Percentiles rank a stretch among this genome's conserved stretches.
Conservation (phyloP, 2,113 vertebrate genomes). For the Varanus komodoensis region DNA sequence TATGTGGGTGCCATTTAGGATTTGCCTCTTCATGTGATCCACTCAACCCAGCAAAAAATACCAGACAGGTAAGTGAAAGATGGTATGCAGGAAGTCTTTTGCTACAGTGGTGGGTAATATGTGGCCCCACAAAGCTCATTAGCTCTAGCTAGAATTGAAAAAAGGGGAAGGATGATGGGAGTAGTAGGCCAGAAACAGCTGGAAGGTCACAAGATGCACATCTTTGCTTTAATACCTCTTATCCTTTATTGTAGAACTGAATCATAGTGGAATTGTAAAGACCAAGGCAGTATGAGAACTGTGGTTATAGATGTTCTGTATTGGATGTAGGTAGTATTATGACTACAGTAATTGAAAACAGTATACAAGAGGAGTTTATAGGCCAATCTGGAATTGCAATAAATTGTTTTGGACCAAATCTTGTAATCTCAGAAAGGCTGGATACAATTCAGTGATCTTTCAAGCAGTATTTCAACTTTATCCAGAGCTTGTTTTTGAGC, state of each 20-base stretch:
- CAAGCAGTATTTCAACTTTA: slow-evolving; percentile 13
- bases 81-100: too few species aligned
- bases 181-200: too few species aligned
- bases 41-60: neutral
- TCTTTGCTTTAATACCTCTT: neutral
- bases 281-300: neutral
- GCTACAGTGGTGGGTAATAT: too few species aligned
- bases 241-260: neutral
- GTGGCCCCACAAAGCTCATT: too few species aligned
- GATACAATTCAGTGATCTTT: neutral
- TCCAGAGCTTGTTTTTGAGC: slow-evolving; percentile 37
- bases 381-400: neutral
- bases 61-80: neutral
- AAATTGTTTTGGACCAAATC: neutral
- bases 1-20: neutral
- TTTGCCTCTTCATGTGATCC: neutral
- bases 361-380: neutral
- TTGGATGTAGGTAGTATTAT: neutral
- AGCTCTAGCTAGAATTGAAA: too few species aligned
- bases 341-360: neutral
- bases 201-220: too few species aligned
- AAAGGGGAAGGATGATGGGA: too few species aligned
- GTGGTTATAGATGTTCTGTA: neutral
- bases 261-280: neutral
- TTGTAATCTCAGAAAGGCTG: neutral